Evolutionary conservation across 2,797 vertebrate genomes (phyloP), one percentile per base, ranked within the genome.

Genomic region (Microctenopoma lineatum): DNA sequence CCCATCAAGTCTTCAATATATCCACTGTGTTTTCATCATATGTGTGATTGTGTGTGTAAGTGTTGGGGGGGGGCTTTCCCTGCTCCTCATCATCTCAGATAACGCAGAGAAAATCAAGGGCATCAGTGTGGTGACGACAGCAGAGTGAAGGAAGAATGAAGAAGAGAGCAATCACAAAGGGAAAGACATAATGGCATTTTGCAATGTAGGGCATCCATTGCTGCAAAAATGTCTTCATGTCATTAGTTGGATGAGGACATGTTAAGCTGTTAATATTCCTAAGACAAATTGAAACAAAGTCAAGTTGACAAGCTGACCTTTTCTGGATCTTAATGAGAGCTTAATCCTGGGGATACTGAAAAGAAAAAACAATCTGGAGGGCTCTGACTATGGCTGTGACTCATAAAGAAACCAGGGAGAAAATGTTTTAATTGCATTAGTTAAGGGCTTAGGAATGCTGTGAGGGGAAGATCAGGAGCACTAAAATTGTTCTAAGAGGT

Each of bases 261-360:
- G 73, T 65, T 79, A 53, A 59, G 80, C 73, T 44, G 72, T 34
- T 34, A 34, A 34, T 34, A 34, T 34, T 34, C 32, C 32, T 34
- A 34, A 34, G 32, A 34, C 68, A 72, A 84, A 85, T 51, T 84
- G 85, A 90, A 79, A 85, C 55, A 75, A 87, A 90, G 84, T 79
- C 48, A 73, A 87, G 62, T 41, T 87, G 92, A 90, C 91, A 92
- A 73, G 75, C 48, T 90, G 91, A 92, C 92, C 92, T 93, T 91
- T 90, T 76, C 73, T 73, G 78, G 81, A 80, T 70, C 74, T 75
- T 86, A 91, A 90, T 87, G 81, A 91, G 72, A 50, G 73, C 59
- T 78, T 87, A 79, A 84, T 83, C 75, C 73, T 54, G 73, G 34
- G 81, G 84, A 88, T 64, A 73, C 64, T 32, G 67, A 60, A 60